Percentiles rank a stretch among this genome's conserved stretches.
Evolutionary conservation across 2,113 vertebrate species (phyloP).

Genomic region (Arvicanthis niloticus): DNA sequence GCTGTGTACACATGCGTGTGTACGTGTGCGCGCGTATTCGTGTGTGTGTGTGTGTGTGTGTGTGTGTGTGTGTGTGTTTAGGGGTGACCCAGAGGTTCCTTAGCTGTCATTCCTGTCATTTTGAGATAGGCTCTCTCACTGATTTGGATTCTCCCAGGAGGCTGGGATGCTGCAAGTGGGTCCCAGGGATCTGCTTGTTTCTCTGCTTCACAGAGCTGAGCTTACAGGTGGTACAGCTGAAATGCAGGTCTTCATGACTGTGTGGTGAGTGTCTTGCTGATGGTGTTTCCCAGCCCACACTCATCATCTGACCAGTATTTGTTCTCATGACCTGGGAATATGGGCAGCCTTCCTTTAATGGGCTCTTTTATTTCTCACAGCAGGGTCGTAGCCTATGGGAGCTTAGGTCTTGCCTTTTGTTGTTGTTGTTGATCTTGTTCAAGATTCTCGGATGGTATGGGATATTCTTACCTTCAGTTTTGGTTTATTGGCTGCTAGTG

Average conservation of each 20-base stretch:
- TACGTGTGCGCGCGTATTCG: background rate
- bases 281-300: background rate
- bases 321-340: too few relatives aligned
- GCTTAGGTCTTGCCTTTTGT: background rate
- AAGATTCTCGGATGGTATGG: background rate
- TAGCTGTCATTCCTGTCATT: background rate
- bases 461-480: background rate
- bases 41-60: background rate
- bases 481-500: background rate
- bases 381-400: background rate
- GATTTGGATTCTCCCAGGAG: background rate
- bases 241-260: background rate
- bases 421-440: background rate
- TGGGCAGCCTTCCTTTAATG: background rate
- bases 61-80: background rate
- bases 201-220: background rate
- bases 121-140: background rate
- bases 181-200: background rate
- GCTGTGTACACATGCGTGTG: background rate
- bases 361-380: background rate
- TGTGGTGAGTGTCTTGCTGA: background rate
- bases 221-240: background rate
- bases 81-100: background rate
- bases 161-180: background rate
- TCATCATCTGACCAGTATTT: background rate